Evolutionary conservation across 2,797 vertebrate species (phyloP), one percentile per base, ranked within the genome.

Genomic region (Melanotaenia nigrans): DNA sequence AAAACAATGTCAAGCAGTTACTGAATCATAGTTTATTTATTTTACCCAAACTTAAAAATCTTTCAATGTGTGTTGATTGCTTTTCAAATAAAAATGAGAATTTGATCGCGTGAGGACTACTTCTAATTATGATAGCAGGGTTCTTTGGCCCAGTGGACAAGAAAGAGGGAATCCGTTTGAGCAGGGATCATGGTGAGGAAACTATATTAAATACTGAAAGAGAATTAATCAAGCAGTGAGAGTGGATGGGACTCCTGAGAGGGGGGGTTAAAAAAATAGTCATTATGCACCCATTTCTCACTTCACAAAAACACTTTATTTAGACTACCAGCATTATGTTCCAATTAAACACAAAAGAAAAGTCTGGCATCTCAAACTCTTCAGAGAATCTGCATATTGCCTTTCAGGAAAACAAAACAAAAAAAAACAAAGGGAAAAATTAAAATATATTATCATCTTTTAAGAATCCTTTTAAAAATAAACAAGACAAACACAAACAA

Each of bases 401-500:
- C 88, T 87, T 91, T 85, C 86, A 89, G 84, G 78, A 75, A 76
- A 74, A 71, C 32, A 66, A 87, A 83, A 86, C 8, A 36, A 36
- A 83, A 81, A 64, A 85, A 90, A 90, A 93, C 83, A 92, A 90
- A 91, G 81, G 81, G 79, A 85, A 89, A 93, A 92, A 93, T 93
- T 91, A 79, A 89, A 92, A 94, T 90, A 89, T 91, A 91, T 93
- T 93, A 94, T 93, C 92, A 92, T 91, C 90, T 92, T 85, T 92
- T 92, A 93, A 92, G 86, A 92, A 89, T 75, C 87, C 84, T 89
- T 93, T 92, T 85, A 91, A 85, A 94, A 92, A 92, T 87, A 92
- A 92, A 93, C 88, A 90, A 90, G 90, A 93, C 90, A 93, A 93
- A 94, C 91, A 92, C 90, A 92, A 93, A 93, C 90, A 94, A 91